These are phyloP conservation scores for Harpalus rubripes DNA, from an alignment of 2,888 invertebrate species.

Conservation along the genomic window DNA sequence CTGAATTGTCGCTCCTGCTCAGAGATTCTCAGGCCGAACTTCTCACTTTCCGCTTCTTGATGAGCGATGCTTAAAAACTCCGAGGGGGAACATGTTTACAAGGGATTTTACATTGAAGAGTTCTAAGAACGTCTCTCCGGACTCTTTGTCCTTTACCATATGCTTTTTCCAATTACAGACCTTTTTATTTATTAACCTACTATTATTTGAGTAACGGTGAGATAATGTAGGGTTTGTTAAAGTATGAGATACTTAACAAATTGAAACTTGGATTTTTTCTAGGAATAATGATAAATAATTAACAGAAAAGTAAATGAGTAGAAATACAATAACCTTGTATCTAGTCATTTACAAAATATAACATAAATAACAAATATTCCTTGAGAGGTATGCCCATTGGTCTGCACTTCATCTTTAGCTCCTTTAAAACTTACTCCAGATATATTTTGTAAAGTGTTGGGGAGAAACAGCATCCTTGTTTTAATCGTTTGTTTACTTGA, in stretches of 20 bases:
- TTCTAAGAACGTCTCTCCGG: neutral
- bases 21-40: neutral
- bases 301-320: too few species aligned
- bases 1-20: neutral
- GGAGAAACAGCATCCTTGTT: too few species aligned
- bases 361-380: too few species aligned
- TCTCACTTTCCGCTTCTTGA: neutral
- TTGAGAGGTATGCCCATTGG: too few species aligned
- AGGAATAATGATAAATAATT: too few species aligned
- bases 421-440: too few species aligned
- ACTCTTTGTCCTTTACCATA: neutral
- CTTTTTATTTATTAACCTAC: neutral
- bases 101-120: neutral
- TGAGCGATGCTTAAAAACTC: neutral
- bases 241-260: neutral
- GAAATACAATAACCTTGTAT: too few species aligned
- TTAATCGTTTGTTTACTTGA: too few species aligned
- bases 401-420: too few species aligned
- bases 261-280: too few species aligned
- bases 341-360: too few species aligned
- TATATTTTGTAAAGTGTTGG: too few species aligned
- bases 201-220: neutral
- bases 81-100: neutral
- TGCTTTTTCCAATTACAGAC: conserved; percentile 12
- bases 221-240: neutral